These are phyloP conservation scores for Aspidiotus rigidus DNA, from an alignment of 2,888 invertebrate genomes.

Conservation along the genomic window DNA sequence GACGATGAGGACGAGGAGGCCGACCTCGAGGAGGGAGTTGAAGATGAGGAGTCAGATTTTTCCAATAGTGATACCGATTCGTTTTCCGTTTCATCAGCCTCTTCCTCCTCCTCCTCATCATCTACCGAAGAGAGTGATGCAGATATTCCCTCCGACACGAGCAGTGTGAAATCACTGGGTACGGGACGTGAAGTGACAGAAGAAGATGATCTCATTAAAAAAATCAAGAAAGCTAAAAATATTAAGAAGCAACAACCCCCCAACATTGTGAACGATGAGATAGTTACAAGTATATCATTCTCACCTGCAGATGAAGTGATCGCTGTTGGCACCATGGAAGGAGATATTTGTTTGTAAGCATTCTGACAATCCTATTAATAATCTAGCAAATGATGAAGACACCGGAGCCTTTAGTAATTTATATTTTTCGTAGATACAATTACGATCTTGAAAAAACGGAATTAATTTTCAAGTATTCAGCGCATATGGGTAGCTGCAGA, in stretches of 20 bases:
- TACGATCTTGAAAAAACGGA: constrained; percentile 21
- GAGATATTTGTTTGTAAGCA: constrained; percentile 26
- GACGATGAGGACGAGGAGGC: constrained; percentile 6
- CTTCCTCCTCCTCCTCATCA: too few species aligned
- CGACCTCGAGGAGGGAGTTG: neutral
- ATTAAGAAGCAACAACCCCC: constrained; percentile 15
- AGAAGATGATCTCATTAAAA: constrained; percentile 15
- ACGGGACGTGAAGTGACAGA: constrained; percentile 13
- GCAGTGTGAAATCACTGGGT: constrained; percentile 14
- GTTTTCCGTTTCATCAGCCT: constrained; percentile 8
- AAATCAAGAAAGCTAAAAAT: constrained; percentile 3
- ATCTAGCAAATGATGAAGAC: neutral
- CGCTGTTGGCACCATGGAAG: constrained; percentile 19
- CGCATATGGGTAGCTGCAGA: constrained; percentile 23
- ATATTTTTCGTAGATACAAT: constrained; percentile 12
- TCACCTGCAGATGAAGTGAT: constrained; percentile 17
- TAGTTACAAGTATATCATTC: constrained; percentile 13
- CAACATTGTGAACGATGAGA: constrained; percentile 1
- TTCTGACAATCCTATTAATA: neutral
- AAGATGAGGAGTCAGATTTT: neutral
- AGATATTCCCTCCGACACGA: neutral
- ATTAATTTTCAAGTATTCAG: constrained; percentile 16
- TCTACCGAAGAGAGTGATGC: neutral
- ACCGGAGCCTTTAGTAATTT: too few species aligned
- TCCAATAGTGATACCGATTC: neutral